Conservation (phyloP, 92 coral and sea anemone species). For the Galaxea fascicularis region DNA sequence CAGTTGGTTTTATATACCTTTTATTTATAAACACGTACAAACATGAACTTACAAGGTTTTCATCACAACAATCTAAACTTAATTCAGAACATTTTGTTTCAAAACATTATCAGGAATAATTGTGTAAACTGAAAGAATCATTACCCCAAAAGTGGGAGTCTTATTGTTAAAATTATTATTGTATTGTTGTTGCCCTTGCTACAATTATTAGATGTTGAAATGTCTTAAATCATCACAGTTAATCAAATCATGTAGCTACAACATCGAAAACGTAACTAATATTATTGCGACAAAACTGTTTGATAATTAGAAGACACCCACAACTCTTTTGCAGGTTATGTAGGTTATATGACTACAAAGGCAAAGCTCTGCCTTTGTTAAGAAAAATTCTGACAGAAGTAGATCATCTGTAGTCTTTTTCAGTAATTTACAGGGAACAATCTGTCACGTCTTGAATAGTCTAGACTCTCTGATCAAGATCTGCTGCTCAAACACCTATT, state of each 20-base stretch:
- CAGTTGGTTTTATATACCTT: constrained; percentile 14
- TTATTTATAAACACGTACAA: constrained; percentile 8
- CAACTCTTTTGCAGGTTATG: too few relatives aligned
- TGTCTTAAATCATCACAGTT: constrained; percentile 20
- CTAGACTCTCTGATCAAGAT: constrained; percentile 1
- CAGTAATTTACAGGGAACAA: constrained; percentile 21
- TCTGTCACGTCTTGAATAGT: constrained; percentile 18
- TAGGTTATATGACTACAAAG: constrained; percentile 23
- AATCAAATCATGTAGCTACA: too few relatives aligned
- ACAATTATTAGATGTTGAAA: constrained; percentile 19
- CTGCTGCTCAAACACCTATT: constrained; percentile 18
- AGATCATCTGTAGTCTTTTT: not conserved
- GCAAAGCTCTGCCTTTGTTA: constrained; percentile 33
- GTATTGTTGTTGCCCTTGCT: constrained; percentile 3
- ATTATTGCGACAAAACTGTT: too few relatives aligned
- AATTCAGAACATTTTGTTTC: not conserved
- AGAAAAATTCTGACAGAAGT: constrained; percentile 23
- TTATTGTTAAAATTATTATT: constrained; percentile 7
- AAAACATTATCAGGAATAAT: constrained; percentile 5
- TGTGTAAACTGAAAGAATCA: not conserved
- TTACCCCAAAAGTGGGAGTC: constrained; percentile 4
- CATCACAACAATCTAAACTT: not conserved
- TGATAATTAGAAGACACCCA: too few relatives aligned
- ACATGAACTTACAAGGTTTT: not conserved
- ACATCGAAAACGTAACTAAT: too few relatives aligned